phyloP scores from a whole-genome alignment of 1,140 invertebrate genomes.

The Drosophila cardini region DNA sequence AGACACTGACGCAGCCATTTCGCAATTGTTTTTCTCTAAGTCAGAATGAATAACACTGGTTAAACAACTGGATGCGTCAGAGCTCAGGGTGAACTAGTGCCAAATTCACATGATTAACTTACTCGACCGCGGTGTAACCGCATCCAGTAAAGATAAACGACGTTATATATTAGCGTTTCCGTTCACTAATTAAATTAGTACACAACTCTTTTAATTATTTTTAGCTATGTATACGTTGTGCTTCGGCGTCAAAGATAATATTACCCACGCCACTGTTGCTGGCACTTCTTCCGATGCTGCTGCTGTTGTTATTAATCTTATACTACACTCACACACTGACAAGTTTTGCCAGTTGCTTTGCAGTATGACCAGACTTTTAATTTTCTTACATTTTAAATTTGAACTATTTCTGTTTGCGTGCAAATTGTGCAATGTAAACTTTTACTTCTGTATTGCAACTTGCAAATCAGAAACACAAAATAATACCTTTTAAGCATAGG shows the following conservation, averaged over 20 bases:
- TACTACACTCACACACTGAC: slow-evolving; percentile 20
- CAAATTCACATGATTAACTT: slow-evolving; percentile 12
- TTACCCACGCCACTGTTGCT: background rate
- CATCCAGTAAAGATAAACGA: slow-evolving; percentile 12
- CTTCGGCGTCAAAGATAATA: slow-evolving; percentile 3
- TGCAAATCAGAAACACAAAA: background rate
- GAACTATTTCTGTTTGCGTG: background rate
- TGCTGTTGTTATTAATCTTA: slow-evolving; percentile 17
- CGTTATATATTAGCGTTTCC: background rate
- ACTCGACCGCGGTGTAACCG: background rate
- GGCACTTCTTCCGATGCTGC: background rate
- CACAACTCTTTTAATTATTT: slow-evolving; percentile 23
- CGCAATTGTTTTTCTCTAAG: slow-evolving; percentile 30
- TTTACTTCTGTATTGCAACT: background rate
- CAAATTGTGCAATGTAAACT: background rate
- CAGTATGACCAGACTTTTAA: slow-evolving; percentile 22
- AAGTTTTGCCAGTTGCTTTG: slow-evolving; percentile 10
- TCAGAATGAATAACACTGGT: slow-evolving; percentile 62
- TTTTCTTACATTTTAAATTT: slow-evolving; percentile 13
- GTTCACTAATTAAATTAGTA: slow-evolving; percentile 25
- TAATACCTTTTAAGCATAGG: background rate
- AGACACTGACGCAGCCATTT: slow-evolving; percentile 52
- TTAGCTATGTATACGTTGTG: slow-evolving; percentile 13
- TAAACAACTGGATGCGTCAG: slow-evolving; percentile 48
- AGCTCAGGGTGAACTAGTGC: slow-evolving; percentile 20